Conservation (phyloP, 2,113 vertebrate genomes). For the Agapornis roseicollis region DNA sequence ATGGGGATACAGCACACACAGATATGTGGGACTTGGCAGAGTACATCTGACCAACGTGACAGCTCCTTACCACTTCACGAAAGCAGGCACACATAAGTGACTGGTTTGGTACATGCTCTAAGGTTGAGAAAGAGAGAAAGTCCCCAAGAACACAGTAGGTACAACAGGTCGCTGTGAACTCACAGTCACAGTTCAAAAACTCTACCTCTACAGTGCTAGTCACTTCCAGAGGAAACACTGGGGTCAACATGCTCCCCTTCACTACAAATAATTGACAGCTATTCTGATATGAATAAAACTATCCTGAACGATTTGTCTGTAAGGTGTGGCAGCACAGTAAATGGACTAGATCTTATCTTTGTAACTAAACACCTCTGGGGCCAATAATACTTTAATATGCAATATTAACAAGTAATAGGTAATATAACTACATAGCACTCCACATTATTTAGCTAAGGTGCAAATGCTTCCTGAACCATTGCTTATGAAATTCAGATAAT, state of each 20-base stretch:
- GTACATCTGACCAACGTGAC: fast-evolving
- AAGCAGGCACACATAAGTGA: background rate
- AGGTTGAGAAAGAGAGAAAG: background rate
- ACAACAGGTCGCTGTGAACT: background rate
- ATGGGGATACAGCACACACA: background rate
- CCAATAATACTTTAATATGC: background rate
- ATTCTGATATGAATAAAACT: background rate
- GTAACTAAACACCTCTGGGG: background rate
- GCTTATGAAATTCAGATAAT: background rate
- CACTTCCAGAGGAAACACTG: fast-evolving
- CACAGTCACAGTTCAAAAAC: background rate
- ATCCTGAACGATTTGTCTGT: fast-evolving
- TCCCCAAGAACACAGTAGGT: background rate
- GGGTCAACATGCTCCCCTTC: background rate
- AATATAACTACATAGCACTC: background rate
- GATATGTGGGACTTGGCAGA: background rate
- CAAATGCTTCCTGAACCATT: background rate
- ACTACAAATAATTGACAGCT: background rate
- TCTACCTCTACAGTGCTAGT: background rate
- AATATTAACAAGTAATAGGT: background rate
- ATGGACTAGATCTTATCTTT: background rate
- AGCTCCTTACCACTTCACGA: background rate
- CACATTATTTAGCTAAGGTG: background rate
- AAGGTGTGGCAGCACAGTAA: background rate
- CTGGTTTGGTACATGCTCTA: background rate